Evolutionary conservation across 2,888 invertebrate genomes (phyloP), one percentile per base, ranked within the genome.

Genomic region (Eubasilissa splendida): DNA sequence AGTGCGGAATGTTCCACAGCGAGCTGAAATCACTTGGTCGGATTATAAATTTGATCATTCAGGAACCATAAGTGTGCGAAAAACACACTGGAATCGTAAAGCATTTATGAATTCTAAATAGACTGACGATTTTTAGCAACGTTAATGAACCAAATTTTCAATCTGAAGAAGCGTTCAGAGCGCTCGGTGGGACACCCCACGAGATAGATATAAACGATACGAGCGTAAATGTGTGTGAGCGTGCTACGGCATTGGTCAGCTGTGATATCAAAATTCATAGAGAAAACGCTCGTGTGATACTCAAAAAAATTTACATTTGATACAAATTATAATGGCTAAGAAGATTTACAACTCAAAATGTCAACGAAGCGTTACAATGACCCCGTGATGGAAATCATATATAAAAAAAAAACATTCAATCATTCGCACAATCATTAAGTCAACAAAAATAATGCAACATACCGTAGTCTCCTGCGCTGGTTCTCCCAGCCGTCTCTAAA

Each of bases 401-500:
- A n/a, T 65, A 53, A 76, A 53, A 75, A 74, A 74, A 42, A 74
- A 50, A 53, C 54, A 76, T 65, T 22, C 76, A 65, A 52, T 53
- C 76, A 65, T 76, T 76, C 76, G 63, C 52, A 33, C 76, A 63
- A 58, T 63, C 76, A 76, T 76, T 54, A 75, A 60, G 76, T 76
- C 63, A 76, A 73, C 71, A 73, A 73, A 73, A 73, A 73, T 73
- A 73, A 73, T 56, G 54, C 56, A 73, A 56, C 71, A 56, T 73
- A 56, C 56, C 7, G 52, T 70, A 73, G 54, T 56, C 52, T 68
- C 68, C 68, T 59, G 59, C 60, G 50, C 75, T 75, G 76, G 76
- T 54, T 52, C 33, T 53, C 22, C 63, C 65, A 63, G 65, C n/a
- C 33, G 59, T 76, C 76, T 31, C 63, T 54, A 42, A 42, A 68